Conservation (phyloP, 2,113 vertebrate species). For the Thalassoma bifasciatum region DNA sequence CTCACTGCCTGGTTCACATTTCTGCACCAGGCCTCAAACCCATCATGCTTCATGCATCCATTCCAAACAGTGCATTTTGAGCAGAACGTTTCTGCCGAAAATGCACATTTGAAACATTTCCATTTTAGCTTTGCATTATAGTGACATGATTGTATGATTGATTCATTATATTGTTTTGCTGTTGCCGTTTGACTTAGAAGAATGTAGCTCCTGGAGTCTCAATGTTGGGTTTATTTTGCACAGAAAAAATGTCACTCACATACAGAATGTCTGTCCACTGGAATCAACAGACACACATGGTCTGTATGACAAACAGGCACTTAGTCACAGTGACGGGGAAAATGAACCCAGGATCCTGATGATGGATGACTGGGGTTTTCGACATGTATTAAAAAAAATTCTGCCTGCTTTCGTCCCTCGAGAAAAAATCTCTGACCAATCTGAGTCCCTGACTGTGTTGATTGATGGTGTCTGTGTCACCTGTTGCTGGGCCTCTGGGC, state of each 20-base stretch:
- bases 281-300: conserved; percentile 32
- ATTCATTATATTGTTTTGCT: background rate
- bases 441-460: conserved; percentile 45
- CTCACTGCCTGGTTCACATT: conserved; percentile 56
- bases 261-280: background rate
- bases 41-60: conserved; percentile 34
- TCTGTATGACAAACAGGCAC: conserved; percentile 28
- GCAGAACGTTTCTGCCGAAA: background rate
- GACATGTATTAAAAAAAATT: conserved; percentile 22
- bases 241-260: background rate
- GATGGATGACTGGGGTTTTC: conserved; percentile 28
- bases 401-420: conserved; percentile 7
- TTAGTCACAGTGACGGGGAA: conserved; percentile 32
- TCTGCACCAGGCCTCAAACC: conserved; percentile 41
- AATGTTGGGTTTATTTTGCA: conserved; percentile 10
- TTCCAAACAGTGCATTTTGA: conserved; percentile 20
- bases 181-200: background rate
- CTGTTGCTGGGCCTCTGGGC: conserved; percentile 77
- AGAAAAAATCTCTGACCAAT: conserved; percentile 62
- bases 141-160: background rate
- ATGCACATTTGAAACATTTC: conserved; percentile 9
- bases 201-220: background rate
- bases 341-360: conserved; percentile 18
- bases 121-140: background rate
- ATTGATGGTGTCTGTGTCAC: conserved; percentile 72